Conservation (phyloP, 2,113 vertebrate species). For the Sakesphorus luctuosus region DNA sequence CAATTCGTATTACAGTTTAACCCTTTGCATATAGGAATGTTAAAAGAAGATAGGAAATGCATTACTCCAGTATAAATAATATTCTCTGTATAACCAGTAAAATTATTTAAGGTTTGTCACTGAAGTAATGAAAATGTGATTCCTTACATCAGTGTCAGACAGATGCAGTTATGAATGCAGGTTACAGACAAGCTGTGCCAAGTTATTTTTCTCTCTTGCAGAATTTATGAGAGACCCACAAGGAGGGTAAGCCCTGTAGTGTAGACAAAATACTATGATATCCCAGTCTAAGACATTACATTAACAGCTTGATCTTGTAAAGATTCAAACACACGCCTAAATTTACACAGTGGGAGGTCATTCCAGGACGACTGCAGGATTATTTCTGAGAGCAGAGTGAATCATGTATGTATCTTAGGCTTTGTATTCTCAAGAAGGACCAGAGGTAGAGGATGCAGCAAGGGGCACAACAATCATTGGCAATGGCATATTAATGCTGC, state of each 20-base stretch:
- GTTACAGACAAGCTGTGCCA: background rate
- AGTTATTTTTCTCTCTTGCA: background rate
- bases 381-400: constrained; percentile 23
- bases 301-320: constrained; percentile 30
- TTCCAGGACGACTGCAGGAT: background rate
- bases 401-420: background rate
- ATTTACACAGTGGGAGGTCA: constrained; percentile 53
- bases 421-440: constrained; percentile 4
- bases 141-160: background rate
- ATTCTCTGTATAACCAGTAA: background rate
- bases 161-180: background rate
- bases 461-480: background rate
- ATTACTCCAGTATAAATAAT: background rate
- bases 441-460: constrained; percentile 13
- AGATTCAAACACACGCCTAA: constrained; percentile 3
- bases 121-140: background rate
- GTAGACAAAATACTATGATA: background rate
- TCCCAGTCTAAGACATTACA: background rate
- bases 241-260: background rate
- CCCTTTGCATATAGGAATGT: background rate
- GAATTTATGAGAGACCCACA: background rate
- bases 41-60: background rate
- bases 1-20: background rate
- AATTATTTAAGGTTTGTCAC: background rate
- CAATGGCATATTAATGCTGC: background rate